Conservation (phyloP, 2,113 vertebrate species). For the Sylvia atricapilla region DNA sequence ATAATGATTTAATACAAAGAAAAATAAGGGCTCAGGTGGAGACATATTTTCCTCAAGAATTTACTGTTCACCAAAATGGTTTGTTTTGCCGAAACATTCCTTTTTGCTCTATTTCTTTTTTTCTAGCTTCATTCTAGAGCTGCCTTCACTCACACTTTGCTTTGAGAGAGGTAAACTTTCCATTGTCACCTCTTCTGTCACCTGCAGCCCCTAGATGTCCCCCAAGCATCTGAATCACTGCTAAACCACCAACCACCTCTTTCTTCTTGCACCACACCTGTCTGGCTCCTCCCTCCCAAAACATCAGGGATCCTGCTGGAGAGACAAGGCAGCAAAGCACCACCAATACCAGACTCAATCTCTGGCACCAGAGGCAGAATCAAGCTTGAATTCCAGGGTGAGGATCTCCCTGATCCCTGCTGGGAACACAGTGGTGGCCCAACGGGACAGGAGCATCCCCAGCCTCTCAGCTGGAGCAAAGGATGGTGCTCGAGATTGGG, state of each 20-base stretch:
- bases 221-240: neutral
- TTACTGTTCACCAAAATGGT: constrained; percentile 52
- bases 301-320: neutral
- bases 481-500: neutral
- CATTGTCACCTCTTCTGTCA: neutral
- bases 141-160: neutral
- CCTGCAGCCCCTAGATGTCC: neutral
- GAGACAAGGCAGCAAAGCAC: neutral
- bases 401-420: neutral
- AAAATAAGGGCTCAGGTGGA: constrained; percentile 50
- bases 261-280: neutral
- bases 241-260: neutral
- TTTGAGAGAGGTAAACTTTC: neutral
- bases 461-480: neutral
- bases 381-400: neutral
- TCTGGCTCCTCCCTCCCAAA: neutral
- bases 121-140: neutral
- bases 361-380: neutral
- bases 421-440: neutral
- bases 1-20: constrained; percentile 50
- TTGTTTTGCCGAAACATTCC: constrained; percentile 56
- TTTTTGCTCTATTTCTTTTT: neutral
- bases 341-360: neutral
- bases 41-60: constrained; percentile 44
- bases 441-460: neutral